These are phyloP conservation scores for Dinomys branickii DNA, from an alignment of 2,113 vertebrate species.

Conservation along the genomic window DNA sequence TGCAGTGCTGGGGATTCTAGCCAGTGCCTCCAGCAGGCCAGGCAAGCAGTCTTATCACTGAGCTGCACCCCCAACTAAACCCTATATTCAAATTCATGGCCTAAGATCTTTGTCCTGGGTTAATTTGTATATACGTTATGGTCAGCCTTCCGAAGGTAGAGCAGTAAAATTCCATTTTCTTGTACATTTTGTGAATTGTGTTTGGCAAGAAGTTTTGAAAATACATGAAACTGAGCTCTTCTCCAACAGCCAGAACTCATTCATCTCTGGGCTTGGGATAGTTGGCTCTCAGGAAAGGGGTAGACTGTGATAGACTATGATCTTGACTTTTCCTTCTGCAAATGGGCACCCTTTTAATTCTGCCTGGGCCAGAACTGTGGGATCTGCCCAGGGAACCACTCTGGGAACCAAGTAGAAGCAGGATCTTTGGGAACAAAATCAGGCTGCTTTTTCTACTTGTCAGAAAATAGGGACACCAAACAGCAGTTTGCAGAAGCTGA, in stretches of 20 bases:
- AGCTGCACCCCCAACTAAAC: not conserved
- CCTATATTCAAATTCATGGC: not conserved
- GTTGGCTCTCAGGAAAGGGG: not conserved
- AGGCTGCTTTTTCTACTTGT: not conserved
- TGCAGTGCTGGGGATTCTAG: not conserved
- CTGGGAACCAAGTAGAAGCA: not conserved
- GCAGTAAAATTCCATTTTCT: not conserved
- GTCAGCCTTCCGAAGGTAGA: not conserved
- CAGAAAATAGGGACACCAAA: not conserved
- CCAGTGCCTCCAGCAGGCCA: not conserved
- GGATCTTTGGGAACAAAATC: not conserved
- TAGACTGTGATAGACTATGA: not conserved
- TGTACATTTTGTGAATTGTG: not conserved
- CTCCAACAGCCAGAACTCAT: not conserved
- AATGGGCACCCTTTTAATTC: not conserved
- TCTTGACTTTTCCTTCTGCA: conserved; percentile 1
- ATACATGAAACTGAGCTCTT: not conserved
- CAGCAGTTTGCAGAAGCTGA: not conserved
- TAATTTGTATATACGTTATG: not conserved
- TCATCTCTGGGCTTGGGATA: not conserved
- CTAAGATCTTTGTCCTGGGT: not conserved
- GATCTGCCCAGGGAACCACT: not conserved
- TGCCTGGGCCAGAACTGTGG: not conserved
- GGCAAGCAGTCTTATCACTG: not conserved
- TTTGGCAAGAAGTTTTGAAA: not conserved